phyloP scores from a whole-genome alignment of 2,113 vertebrate genomes.

The Montifringilla adamsi region DNA sequence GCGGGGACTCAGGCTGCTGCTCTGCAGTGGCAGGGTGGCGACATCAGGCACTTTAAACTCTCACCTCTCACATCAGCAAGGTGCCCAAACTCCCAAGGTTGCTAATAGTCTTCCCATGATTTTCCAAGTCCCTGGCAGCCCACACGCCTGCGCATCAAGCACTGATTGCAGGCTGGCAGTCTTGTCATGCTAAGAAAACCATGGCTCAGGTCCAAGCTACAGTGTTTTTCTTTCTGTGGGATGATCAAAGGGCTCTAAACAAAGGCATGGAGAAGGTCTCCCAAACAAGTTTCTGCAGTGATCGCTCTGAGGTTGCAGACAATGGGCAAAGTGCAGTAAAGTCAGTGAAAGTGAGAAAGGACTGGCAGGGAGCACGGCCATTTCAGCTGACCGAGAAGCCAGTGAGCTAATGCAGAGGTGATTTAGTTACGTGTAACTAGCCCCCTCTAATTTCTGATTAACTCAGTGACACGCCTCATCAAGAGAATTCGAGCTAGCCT shows the following conservation, averaged over 20 bases:
- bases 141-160: neutral
- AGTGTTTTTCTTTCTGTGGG: conserved; percentile 48
- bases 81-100: neutral
- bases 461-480: neutral
- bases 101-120: neutral
- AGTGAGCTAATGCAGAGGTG: neutral
- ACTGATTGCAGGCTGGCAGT: neutral
- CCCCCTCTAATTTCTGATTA: neutral
- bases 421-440: neutral
- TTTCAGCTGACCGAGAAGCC: neutral
- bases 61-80: neutral
- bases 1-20: rapidly evolving
- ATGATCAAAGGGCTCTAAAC: conserved; percentile 61
- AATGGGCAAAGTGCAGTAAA: conserved; percentile 27
- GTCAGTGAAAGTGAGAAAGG: conserved; percentile 58
- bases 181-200: conserved; percentile 10
- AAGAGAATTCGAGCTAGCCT: neutral
- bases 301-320: neutral
- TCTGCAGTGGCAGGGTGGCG: neutral
- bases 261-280: conserved; percentile 51
- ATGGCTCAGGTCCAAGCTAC: conserved; percentile 7
- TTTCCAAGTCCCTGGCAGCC: neutral
- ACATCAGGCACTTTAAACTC: neutral
- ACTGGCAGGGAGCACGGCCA: neutral
- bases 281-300: conserved; percentile 43